Percentiles rank a stretch among this genome's conserved stretches.
Conservation (phyloP, 2,113 vertebrate genomes). For the Psittacula cyanocephala region DNA sequence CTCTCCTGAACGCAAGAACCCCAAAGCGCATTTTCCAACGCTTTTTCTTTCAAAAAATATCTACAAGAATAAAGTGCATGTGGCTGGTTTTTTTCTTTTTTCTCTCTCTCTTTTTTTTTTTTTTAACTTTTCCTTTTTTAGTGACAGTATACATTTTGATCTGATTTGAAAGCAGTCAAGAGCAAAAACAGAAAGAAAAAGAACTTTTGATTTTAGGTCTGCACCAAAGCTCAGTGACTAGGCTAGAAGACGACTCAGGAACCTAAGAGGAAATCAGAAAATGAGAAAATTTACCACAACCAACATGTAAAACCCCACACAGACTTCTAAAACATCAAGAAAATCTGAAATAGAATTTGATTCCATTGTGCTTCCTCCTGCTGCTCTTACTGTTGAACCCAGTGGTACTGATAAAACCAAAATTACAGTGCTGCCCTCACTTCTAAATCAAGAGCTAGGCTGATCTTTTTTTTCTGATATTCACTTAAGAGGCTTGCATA, state of each 20-base stretch:
- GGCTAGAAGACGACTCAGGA: not conserved
- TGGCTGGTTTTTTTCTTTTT: not conserved
- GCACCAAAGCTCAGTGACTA: constrained; percentile 29
- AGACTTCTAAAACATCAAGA: constrained; percentile 32
- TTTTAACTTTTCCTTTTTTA: not conserved
- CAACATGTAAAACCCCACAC: constrained; percentile 32
- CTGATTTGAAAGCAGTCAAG: constrained; percentile 26
- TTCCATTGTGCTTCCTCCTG: not conserved
- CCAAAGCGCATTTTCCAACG: not conserved
- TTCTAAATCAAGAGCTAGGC: not conserved
- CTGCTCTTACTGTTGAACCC: not conserved
- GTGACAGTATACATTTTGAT: constrained; percentile 3
- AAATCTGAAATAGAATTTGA: constrained; percentile 31
- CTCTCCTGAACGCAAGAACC: too few relatives aligned
- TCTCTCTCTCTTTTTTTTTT: not conserved
- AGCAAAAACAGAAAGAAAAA: constrained; percentile 24
- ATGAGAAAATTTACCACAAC: constrained; percentile 29
- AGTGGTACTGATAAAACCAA: not conserved
- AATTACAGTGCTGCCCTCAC: not conserved
- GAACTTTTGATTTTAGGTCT: constrained; percentile 40
- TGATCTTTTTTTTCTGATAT: not conserved
- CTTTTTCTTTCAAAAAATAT: not conserved
- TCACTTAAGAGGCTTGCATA: not conserved
- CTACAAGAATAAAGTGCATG: not conserved
- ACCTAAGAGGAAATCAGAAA: constrained; percentile 12